Conservation (phyloP, 2,797 vertebrate species). For the Rhadinocentrus ornatus region DNA sequence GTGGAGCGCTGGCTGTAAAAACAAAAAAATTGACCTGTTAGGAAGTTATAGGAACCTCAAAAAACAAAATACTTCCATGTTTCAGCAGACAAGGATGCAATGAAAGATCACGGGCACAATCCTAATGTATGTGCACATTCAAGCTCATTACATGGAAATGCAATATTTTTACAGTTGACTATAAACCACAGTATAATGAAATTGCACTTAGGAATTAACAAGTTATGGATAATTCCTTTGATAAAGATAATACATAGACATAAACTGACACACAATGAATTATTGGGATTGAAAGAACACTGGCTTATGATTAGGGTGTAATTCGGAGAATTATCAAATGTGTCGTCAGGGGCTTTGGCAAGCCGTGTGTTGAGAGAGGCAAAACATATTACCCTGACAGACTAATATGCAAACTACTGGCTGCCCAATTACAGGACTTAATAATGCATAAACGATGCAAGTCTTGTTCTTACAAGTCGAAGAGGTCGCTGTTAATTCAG, state of each 20-base stretch:
- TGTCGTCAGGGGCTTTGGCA: conserved; percentile 90
- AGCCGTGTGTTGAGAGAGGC: conserved; percentile 91
- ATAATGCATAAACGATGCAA: conserved; percentile 97
- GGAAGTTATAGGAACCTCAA: conserved; percentile 49
- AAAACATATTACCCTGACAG: conserved; percentile 99
- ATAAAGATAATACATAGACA: conserved; percentile 46
- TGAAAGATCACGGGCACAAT: conserved; percentile 1
- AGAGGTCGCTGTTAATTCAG: conserved; percentile 89
- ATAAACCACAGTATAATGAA: conserved; percentile 2
- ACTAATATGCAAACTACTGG: conserved; percentile 99
- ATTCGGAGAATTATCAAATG: conserved; percentile 94
- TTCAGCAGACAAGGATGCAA: conserved; percentile 25
- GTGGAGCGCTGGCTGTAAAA: conserved; percentile 45
- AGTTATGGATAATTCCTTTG: conserved; percentile 54
- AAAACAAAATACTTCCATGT: conserved; percentile 40
- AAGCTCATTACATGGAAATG: conserved; percentile 12
- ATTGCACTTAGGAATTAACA: conserved; percentile 17
- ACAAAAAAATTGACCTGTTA: conserved; percentile 43
- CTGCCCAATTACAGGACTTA: conserved; percentile 97
- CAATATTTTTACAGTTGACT: not conserved
- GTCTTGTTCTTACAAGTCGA: conserved; percentile 92
- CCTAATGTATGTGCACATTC: not conserved
- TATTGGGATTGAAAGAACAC: conserved; percentile 92
- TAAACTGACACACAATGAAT: conserved; percentile 80
- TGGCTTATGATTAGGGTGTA: conserved; percentile 92